Conservation (phyloP, 2,113 vertebrate genomes). For the Cyanoramphus novaezelandiae region DNA sequence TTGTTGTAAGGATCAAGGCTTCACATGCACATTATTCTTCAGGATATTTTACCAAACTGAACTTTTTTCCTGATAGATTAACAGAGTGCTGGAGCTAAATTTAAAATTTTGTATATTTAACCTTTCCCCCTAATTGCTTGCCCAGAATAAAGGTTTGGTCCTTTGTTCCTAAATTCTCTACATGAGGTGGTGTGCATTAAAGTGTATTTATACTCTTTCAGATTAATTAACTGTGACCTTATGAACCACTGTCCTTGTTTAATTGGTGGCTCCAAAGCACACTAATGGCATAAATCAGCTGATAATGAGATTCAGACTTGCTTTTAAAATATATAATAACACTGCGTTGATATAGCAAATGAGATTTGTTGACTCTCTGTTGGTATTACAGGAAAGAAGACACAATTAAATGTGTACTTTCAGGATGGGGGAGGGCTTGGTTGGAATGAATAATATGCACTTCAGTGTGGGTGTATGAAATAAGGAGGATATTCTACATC, state of each 20-base stretch:
- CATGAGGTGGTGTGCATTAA: constrained; percentile 78
- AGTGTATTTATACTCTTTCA: constrained; percentile 69
- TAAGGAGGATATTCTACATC: constrained; percentile 60
- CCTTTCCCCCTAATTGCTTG: constrained; percentile 58
- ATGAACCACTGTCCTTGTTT: constrained; percentile 86
- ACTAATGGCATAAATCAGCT: constrained; percentile 87
- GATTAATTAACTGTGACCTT: constrained; percentile 87
- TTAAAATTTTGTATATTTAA: constrained; percentile 44
- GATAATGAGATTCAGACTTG: constrained; percentile 86
- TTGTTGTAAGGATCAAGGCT: constrained; percentile 70
- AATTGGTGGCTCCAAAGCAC: constrained; percentile 83
- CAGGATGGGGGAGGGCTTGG: constrained; percentile 14
- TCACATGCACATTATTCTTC: constrained; percentile 46
- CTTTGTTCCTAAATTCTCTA: constrained; percentile 69
- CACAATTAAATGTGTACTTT: constrained; percentile 56
- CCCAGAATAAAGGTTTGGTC: constrained; percentile 52
- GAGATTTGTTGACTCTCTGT: constrained; percentile 68
- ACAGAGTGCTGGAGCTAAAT: neutral
- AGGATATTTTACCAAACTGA: constrained; percentile 50
- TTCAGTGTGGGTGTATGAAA: constrained; percentile 52
- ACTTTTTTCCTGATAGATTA: constrained; percentile 32
- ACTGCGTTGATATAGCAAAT: constrained; percentile 79
- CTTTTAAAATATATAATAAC: constrained; percentile 83
- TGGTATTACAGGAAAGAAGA: constrained; percentile 52
- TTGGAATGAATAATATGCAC: constrained; percentile 63